A percentile compares a stretch with the other conserved stretches of the same genome.
Evolutionary conservation across 2,113 vertebrate genomes (phyloP).

Genomic region (Podarcis muralis): DNA sequence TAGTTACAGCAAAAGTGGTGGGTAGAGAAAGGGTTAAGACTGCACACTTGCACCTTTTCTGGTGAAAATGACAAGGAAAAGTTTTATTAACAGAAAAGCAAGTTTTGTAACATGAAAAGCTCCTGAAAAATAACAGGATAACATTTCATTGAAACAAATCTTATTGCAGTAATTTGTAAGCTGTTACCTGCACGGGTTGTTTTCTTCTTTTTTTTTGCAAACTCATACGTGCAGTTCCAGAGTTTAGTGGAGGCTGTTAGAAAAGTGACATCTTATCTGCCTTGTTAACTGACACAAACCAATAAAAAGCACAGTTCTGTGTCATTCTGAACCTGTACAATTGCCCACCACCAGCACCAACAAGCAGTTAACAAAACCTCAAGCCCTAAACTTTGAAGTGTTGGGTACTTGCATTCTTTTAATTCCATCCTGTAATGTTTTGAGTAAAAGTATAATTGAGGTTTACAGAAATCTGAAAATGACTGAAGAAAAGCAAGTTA

Average conservation of each 20-base stretch:
- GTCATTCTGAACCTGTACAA: accelerated
- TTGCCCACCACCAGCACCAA: background rate
- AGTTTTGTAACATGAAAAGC: no score
- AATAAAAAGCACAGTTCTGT: accelerated
- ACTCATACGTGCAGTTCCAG: no score
- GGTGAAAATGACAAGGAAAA: no score
- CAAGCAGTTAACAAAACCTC: accelerated
- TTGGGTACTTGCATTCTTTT: accelerated
- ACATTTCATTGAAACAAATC: no score
- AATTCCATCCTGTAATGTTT: background rate
- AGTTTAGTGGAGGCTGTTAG: background rate
- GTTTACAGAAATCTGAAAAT: background rate
- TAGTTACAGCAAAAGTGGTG: no score
- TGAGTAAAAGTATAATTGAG: background rate
- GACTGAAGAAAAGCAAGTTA: background rate
- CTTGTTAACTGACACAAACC: accelerated
- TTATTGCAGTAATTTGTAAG: no score
- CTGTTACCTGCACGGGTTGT: no score
- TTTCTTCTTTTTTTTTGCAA: no score
- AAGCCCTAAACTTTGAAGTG: background rate
- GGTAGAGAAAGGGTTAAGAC: no score
- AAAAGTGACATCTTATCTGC: background rate
- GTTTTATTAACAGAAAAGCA: no score
- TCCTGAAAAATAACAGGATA: no score
- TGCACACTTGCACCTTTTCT: no score